Evolutionary conservation across 92 coral and sea anemone species (phyloP), one percentile per base, ranked within the genome.

Genomic region (Porites evermanni): DNA sequence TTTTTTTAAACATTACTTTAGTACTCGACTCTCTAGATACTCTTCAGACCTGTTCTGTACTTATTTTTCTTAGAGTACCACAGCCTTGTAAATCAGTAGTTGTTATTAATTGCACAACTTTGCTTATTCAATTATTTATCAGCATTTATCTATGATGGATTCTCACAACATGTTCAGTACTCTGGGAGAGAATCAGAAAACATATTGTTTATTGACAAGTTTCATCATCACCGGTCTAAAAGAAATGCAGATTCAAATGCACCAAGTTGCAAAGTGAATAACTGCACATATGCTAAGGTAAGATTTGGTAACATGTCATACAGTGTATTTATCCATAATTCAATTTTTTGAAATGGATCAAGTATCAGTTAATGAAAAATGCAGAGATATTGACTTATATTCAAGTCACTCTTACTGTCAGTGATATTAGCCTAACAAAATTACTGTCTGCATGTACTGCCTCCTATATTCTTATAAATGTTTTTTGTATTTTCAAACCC

Each of bases 201-300:
- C 26, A 29, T 29, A 29, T 53, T 24, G 5, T 9, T 80, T 67
- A 67, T 67, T 52, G 85, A 80, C 12, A 8, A n/a, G 6, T 7
- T 80, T 14, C 85, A 52, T 70, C 85, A 53, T 56, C 85, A 80
- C 32, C 76, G 76, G 8, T 23, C 53, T 14, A 80, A 12, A 24
- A 80, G 85, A 70, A 32, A 69, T 26, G 24, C 58, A 19, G 72
- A 5, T 10, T 18, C 23, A 3, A 80, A 80, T 52, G 5, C 11
- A 1, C 53, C 66, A 7, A 32, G 21, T 14, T 80, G 85, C 56
- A 11, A 50, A 4, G 14, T 18, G 29, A 24, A 11, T 23, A 67
- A 67, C 16, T 67, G 72, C 16, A 67, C 72, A 38, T 3, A 3
- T 67, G 72, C 11, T 23, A 24, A 67, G 72, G 72, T 67, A 13